These are phyloP conservation scores for Isaurus tuberculatus DNA, from an alignment of 92 coral and sea anemone species.

Conservation along the genomic window DNA sequence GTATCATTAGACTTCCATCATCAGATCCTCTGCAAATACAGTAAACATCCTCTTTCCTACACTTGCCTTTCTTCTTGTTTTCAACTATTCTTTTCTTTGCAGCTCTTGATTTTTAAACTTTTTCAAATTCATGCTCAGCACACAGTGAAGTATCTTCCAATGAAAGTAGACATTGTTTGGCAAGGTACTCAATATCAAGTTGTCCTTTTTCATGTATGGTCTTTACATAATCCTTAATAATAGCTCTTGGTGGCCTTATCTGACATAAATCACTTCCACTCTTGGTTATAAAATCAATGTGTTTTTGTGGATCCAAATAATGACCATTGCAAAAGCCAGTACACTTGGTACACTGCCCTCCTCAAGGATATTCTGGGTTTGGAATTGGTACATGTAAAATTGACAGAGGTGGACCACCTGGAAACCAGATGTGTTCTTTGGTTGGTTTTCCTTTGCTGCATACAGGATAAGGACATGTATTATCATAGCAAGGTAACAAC, in stretches of 20 bases:
- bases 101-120: conserved; percentile 9
- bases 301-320: conserved; percentile 48
- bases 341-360: conserved; percentile 40
- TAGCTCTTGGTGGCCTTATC: conserved; percentile 32
- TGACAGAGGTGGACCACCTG: conserved; percentile 56
- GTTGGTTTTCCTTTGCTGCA: conserved; percentile 53
- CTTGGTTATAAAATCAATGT: conserved; percentile 17
- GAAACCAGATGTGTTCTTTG: conserved; percentile 54
- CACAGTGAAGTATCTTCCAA: conserved; percentile 27
- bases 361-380: conserved; percentile 47
- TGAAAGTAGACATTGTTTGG: conserved; percentile 37
- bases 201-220: not conserved
- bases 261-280: conserved; percentile 42
- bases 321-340: conserved; percentile 51
- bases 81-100: conserved; percentile 25
- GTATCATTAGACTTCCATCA: conserved; percentile 35
- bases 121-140: conserved; percentile 35
- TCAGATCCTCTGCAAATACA: conserved; percentile 43
- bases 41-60: conserved; percentile 18
- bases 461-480: conserved; percentile 48
- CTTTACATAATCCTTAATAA: conserved; percentile 32
- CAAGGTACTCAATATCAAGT: conserved; percentile 21
- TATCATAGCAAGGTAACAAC: conserved; percentile 33
- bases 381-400: conserved; percentile 55
- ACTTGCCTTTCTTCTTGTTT: conserved; percentile 8